A percentile compares a stretch with the other conserved stretches of the same genome.
Evolutionary conservation across 2,113 vertebrate species (phyloP).

Genomic region (Anguilla japonica): DNA sequence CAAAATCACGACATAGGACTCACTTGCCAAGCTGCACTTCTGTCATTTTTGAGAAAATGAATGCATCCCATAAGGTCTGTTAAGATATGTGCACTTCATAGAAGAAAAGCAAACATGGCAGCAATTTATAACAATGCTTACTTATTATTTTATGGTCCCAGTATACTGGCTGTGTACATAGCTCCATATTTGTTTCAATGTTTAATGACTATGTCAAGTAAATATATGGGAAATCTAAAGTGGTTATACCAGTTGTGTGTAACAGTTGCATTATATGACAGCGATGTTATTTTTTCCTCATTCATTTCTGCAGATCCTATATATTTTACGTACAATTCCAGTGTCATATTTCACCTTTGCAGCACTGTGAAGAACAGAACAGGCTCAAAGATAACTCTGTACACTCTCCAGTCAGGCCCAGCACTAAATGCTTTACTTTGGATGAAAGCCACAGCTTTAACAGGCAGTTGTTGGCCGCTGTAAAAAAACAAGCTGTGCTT

Average conservation of each 20-base stretch:
- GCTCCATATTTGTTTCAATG: not conserved
- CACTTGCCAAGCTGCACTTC: not conserved
- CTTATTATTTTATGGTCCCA: not conserved
- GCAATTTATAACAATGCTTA: not conserved
- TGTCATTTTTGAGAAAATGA: not conserved
- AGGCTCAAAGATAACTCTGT: not conserved
- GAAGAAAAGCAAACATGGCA: not conserved
- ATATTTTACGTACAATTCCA: not conserved
- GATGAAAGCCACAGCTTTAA: not conserved
- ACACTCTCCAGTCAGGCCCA: not conserved
- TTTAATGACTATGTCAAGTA: not conserved
- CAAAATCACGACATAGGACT: conserved; percentile 33
- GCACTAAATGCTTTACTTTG: not conserved
- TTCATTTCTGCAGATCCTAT: not conserved
- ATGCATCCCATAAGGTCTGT: not conserved
- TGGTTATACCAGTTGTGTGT: not conserved
- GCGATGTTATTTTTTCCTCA: not conserved
- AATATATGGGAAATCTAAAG: not conserved
- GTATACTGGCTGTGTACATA: not conserved
- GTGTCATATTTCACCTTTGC: not conserved
- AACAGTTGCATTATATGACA: not conserved
- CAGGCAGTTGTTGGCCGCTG: not conserved
- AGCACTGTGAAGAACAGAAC: not conserved
- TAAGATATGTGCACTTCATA: not conserved
- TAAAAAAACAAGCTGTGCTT: not conserved